Percentiles rank a stretch among this genome's conserved stretches.
phyloP scores from a whole-genome alignment of 2,797 vertebrate species.

The Paguma larvata region DNA sequence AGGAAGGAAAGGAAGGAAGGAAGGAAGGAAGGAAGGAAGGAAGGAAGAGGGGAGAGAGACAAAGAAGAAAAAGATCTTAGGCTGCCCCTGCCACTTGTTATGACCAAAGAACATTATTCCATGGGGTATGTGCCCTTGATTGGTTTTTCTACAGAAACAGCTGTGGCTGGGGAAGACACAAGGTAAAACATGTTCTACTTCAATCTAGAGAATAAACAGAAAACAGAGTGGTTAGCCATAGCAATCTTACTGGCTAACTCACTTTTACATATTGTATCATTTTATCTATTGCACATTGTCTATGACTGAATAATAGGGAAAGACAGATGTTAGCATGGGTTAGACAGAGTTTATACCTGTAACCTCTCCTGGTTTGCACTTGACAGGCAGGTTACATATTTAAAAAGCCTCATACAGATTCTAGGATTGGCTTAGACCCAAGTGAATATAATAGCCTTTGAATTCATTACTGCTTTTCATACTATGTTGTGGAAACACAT shows the following conservation, averaged over 20 bases:
- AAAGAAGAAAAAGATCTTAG: background rate
- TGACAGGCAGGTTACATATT: background rate
- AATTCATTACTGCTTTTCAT: background rate
- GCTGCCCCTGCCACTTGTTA: background rate
- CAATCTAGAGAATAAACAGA: background rate
- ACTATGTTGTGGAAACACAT: background rate
- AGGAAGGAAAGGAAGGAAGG: no score
- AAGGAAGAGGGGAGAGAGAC: background rate
- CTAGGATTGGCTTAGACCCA: background rate
- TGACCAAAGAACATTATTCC: conserved; percentile 53
- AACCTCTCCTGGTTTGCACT: background rate
- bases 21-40: no score
- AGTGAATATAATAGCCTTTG: background rate
- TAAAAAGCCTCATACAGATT: background rate
- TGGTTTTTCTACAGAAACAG: background rate
- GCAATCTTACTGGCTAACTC: background rate
- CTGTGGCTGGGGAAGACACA: background rate
- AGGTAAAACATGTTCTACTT: conserved; percentile 29
- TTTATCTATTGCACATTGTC: background rate
- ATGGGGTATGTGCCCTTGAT: conserved; percentile 8
- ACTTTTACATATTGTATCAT: background rate
- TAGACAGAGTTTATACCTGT: background rate
- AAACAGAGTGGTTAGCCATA: background rate
- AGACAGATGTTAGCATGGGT: conserved; percentile 61
- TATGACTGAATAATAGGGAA: conserved; percentile 34